phyloP scores from a whole-genome alignment of 2,113 vertebrate species.

The Corythornis madagascariensis region DNA sequence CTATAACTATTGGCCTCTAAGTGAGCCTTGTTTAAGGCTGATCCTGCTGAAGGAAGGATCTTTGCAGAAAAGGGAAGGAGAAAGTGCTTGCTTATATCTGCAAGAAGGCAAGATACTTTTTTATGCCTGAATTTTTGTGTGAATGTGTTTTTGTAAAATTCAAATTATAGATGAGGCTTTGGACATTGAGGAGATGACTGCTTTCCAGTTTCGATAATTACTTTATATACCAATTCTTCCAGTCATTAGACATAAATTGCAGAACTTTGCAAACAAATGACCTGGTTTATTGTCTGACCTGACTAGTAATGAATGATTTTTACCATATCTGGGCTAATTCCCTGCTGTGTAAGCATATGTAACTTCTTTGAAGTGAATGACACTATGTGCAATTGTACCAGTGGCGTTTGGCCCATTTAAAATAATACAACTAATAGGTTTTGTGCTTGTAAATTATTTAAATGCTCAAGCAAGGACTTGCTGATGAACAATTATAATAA shows the following conservation, averaged over 20 bases:
- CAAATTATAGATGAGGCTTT: not conserved
- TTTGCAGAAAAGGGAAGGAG: not conserved
- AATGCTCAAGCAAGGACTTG: not conserved
- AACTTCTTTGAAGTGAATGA: constrained; percentile 1
- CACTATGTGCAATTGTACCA: not conserved
- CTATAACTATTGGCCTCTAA: not conserved
- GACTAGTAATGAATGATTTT: constrained; percentile 39
- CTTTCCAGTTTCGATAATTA: constrained; percentile 38
- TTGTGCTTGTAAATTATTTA: not conserved
- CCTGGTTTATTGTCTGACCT: constrained; percentile 33
- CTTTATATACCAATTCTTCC: constrained; percentile 21
- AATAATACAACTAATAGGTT: not conserved
- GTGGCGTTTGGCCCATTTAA: not conserved
- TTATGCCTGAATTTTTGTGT: not conserved
- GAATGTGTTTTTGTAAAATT: not conserved
- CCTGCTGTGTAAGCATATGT: constrained; percentile 18
- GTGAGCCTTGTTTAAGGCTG: no score
- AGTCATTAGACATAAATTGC: constrained; percentile 23
- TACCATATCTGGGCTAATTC: constrained; percentile 3
- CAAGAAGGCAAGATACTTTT: not conserved
- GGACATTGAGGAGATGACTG: not conserved
- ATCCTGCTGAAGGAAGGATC: not conserved
- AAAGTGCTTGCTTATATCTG: not conserved
- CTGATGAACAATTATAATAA: not conserved
- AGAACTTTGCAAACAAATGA: not conserved